These are phyloP conservation scores for Sinhomidia bicolor DNA, from an alignment of 2,888 invertebrate species.

Conservation along the genomic window DNA sequence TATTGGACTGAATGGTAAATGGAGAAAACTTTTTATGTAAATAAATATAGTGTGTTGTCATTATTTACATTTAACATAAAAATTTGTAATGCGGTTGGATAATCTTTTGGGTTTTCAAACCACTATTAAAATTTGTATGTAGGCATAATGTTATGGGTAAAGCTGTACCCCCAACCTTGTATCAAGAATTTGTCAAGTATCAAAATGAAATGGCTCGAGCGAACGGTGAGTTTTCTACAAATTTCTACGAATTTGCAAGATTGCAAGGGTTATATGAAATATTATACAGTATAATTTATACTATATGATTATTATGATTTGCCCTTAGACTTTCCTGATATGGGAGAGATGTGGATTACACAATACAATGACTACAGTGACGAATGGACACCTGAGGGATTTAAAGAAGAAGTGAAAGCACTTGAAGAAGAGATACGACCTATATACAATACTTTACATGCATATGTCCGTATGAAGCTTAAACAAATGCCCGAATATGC, in stretches of 20 bases:
- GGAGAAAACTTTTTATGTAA: conserved; percentile 18
- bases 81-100: no score
- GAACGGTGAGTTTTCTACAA: conserved; percentile 71
- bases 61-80: not conserved
- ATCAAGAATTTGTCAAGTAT: conserved; percentile 62
- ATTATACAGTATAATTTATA: no score
- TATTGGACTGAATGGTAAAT: conserved; percentile 80
- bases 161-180: conserved; percentile 58
- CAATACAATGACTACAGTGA: conserved; percentile 70
- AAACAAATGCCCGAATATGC: conserved; percentile 55
- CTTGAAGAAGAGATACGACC: conserved; percentile 70
- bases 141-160: conserved; percentile 73
- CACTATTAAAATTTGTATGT: not conserved
- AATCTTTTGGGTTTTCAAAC: no score
- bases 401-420: conserved; percentile 63
- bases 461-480: conserved; percentile 64
- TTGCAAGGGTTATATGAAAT: no score
- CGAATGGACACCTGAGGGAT: conserved; percentile 67
- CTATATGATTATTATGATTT: no score
- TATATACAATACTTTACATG: conserved; percentile 58
- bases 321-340: conserved; percentile 62
- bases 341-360: conserved; percentile 75
- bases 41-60: no score
- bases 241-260: no score
- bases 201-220: conserved; percentile 69